Evolutionary conservation across 1,140 invertebrate genomes (phyloP), one percentile per base, ranked within the genome.

Genomic region (Drosophila santomea): DNA sequence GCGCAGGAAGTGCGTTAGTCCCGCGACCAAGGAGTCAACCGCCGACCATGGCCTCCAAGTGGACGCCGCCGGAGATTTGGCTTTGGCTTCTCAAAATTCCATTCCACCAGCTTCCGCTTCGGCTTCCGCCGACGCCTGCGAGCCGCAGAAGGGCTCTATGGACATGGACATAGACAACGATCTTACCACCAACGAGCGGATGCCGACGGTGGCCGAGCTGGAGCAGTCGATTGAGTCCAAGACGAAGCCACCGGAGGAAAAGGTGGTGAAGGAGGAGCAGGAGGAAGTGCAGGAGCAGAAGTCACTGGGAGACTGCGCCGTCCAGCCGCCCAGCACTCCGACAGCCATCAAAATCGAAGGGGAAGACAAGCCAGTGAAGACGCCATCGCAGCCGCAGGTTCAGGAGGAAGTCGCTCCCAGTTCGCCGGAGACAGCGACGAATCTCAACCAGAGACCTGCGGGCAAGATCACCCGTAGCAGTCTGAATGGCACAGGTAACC

Each of bases 391-490:
- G 10, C 2, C 25, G 6, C 60, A 41, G 12, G 44, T n/a, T 15
- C 60, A 41, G 17, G 55, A 75, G 39, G 67, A 57, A 8, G 11
- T 57, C 11, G 43, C 66, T 11, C 51, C 64, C 36, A 68, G 61
- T 20, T 48, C 64, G 1, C 56, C 58, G 2, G 61, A 39, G n/a
- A 54, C 67, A 8, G 50, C 17, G 14, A 50, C 60, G 17, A 45
- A 45, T 45, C 54, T 23, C 14, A 41, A 41, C 6, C 71, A 44
- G 6, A 68, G 59, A 0, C 12, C 43, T 1, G 63, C 28, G 1
- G 72, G 67, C 4, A 89, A 90, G 36, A 66, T 90, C 1, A 89
- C 84, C 4, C 64, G 84, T 17, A 83, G 80, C 54, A 88, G 67
- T 51, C 32, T 88, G 0, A 88, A 88, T 25, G 83, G 83, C 7